A percentile compares a stretch with the other conserved stretches of the same genome.
Conservation (phyloP, 2,888 invertebrate genomes). For the Elmis aenea region DNA sequence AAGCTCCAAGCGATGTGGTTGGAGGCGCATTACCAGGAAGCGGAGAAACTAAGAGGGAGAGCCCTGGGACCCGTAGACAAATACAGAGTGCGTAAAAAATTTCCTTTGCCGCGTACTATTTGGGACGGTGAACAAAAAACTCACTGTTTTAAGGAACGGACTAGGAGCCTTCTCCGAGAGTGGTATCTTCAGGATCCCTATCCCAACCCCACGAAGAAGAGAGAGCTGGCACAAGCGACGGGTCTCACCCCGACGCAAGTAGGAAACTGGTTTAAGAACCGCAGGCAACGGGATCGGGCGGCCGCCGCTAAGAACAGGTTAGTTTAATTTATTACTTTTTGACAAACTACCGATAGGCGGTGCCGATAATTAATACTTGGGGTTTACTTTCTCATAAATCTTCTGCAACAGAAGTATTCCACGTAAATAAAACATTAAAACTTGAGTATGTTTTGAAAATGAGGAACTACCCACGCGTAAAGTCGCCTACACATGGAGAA, state of each 20-base stretch:
- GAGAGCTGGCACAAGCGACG: conserved; percentile 85
- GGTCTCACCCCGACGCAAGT: conserved; percentile 91
- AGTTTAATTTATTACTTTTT: conserved; percentile 38
- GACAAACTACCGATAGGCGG: conserved; percentile 27
- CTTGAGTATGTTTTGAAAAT: too few species aligned
- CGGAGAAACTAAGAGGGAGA: conserved; percentile 82
- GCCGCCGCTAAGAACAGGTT: conserved; percentile 96
- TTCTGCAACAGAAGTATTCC: too few species aligned
- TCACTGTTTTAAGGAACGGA: conserved; percentile 94
- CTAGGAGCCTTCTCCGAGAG: conserved; percentile 88
- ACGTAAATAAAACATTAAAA: too few species aligned
- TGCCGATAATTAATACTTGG: conserved; percentile 25
- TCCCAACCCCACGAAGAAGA: conserved; percentile 89
- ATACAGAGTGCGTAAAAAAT: conserved; percentile 90
- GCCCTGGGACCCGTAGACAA: conserved; percentile 93
- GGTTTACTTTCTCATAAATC: conserved; percentile 23
- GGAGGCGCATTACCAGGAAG: conserved; percentile 90
- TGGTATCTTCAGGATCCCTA: conserved; percentile 99
- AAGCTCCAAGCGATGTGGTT: conserved; percentile 91
- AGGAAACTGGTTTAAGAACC: conserved; percentile 91
- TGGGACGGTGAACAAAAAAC: conserved; percentile 97
- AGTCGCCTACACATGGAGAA: too few species aligned
- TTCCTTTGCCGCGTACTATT: conserved; percentile 84
- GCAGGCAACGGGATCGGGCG: conserved; percentile 80
- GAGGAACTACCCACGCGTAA: too few species aligned